Evolutionary conservation across 2,113 vertebrate species (phyloP).

Genomic region (Nothocercus julius): DNA sequence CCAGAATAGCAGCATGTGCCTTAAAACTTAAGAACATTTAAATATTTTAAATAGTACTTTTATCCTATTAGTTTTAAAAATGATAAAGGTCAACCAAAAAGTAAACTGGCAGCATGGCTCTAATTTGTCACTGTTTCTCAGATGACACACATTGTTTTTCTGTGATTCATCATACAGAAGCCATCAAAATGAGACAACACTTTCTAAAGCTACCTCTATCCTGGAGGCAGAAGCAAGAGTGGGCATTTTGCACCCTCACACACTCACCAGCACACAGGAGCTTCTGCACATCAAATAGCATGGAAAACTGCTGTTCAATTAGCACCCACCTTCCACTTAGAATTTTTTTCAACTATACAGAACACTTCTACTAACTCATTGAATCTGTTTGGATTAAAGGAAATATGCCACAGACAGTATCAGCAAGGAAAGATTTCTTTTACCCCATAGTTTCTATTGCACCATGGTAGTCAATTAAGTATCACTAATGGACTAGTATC

Average conservation of each 20-base stretch:
- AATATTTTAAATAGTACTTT: not conserved
- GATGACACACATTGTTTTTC: not conserved
- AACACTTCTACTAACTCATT: not conserved
- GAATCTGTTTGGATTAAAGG: not conserved
- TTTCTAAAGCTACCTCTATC: not conserved
- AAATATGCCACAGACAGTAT: not conserved
- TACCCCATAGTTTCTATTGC: not conserved
- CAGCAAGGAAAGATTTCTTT: not conserved
- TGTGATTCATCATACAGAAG: not conserved
- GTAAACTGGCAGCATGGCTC: not conserved
- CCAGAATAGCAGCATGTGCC: not conserved
- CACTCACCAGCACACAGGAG: not conserved
- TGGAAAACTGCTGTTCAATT: not conserved
- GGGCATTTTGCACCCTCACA: not conserved
- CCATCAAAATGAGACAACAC: not conserved
- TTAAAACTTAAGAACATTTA: conserved; percentile 1
- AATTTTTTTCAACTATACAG: not conserved
- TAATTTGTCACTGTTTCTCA: not conserved
- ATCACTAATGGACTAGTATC: not conserved
- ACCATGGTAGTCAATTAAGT: not conserved
- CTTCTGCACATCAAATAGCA: not conserved
- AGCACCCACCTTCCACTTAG: not conserved
- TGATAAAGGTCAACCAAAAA: not conserved
- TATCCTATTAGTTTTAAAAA: not conserved
- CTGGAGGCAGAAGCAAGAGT: not conserved